phyloP scores from a whole-genome alignment of 1,140 invertebrate genomes.

The Heliconius melpomene region DNA sequence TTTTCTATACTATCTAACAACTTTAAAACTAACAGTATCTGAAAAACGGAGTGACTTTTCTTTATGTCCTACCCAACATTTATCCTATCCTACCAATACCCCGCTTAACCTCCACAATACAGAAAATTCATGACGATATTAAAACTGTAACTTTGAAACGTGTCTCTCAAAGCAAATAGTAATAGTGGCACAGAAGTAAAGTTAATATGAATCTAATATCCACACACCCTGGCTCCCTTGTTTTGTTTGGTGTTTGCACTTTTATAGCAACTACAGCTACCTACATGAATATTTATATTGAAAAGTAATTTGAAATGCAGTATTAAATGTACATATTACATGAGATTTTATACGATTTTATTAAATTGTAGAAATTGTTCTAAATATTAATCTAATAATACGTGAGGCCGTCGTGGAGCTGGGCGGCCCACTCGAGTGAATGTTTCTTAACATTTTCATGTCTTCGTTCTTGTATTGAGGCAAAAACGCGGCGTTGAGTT shows the following conservation, averaged over 20 bases:
- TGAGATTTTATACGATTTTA: neutral
- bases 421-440: no score
- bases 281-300: neutral
- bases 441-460: no score
- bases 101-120: neutral
- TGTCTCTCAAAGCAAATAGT: neutral
- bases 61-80: no score
- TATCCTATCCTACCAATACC: no score
- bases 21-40: no score
- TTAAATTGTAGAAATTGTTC: neutral
- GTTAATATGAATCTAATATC: slow-evolving; percentile 9
- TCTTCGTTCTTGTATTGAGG: no score
- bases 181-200: neutral
- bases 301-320: neutral
- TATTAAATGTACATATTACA: neutral
- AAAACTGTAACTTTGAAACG: slow-evolving; percentile 1
- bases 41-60: no score
- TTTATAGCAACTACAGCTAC: neutral
- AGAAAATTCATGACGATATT: neutral
- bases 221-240: neutral
- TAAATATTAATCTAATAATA: neutral
- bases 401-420: no score
- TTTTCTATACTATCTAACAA: no score
- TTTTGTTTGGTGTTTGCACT: no score
- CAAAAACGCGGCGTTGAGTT: no score